These are phyloP conservation scores for Leptopterna dolabrata DNA, from an alignment of 2,888 invertebrate genomes.

Conservation along the genomic window DNA sequence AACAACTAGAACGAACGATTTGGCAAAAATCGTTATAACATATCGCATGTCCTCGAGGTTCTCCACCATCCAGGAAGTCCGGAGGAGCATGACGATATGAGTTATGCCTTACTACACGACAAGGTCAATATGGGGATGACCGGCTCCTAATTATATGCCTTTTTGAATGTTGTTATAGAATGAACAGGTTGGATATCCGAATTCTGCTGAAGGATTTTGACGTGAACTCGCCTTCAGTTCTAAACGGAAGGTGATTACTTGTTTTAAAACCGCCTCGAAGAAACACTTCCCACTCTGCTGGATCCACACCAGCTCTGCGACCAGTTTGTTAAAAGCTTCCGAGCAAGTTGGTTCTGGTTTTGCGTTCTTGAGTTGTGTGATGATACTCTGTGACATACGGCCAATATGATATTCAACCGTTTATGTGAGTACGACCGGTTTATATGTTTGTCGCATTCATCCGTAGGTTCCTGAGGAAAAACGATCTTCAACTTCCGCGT, in stretches of 20 bases:
- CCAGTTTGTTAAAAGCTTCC: not conserved
- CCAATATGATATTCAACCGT: not conserved
- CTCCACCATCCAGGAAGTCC: too few relatives aligned
- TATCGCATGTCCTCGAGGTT: too few relatives aligned
- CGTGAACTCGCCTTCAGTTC: not conserved
- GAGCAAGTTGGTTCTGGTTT: not conserved
- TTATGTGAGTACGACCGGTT: not conserved
- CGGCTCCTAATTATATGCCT: too few relatives aligned
- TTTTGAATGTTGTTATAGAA: too few relatives aligned
- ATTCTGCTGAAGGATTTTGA: not conserved
- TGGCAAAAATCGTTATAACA: too few relatives aligned
- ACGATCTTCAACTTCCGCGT: too few relatives aligned
- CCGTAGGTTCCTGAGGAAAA: too few relatives aligned
- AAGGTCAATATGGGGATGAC: too few relatives aligned
- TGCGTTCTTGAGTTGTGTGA: not conserved
- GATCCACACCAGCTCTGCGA: not conserved
- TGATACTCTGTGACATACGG: not conserved
- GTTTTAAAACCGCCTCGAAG: not conserved
- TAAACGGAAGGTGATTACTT: not conserved
- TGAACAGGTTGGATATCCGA: not conserved
- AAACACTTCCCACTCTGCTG: not conserved
- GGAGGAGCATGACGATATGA: too few relatives aligned
- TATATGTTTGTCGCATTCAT: not conserved
- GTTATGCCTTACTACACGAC: too few relatives aligned
- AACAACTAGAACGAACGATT: too few relatives aligned